Evolutionary conservation across 2,888 invertebrate genomes (phyloP).

Genomic region (Heliconius ethilla): DNA sequence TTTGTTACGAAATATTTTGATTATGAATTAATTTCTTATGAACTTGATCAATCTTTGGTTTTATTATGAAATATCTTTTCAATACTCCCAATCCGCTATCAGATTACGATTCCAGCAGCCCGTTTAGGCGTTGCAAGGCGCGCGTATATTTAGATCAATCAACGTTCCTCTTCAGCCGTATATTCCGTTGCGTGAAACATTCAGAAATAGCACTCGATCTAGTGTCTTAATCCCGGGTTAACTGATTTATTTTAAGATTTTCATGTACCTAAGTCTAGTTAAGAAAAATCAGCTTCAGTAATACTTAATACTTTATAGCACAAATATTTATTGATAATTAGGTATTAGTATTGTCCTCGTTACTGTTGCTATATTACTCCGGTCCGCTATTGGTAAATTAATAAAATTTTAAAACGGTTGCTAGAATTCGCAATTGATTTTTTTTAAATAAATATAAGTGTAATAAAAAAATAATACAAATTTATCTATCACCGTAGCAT

Average conservation of each 20-base stretch:
- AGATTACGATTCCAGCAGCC: slow-evolving; percentile 30
- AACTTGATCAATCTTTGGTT: not conserved
- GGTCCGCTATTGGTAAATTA: too few relatives aligned
- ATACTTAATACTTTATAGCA: not conserved
- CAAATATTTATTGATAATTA: not conserved
- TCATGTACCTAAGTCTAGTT: not conserved
- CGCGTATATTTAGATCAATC: slow-evolving; percentile 68
- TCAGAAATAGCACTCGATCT: slow-evolving; percentile 61
- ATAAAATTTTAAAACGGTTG: not conserved
- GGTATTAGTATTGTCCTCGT: not conserved
- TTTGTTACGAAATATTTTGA: not conserved
- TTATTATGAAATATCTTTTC: slow-evolving; percentile 2
- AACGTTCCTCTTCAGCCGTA: slow-evolving; percentile 56
- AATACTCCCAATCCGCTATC: slow-evolving; percentile 40
- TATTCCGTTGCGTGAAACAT: slow-evolving; percentile 59
- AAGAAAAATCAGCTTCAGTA: not conserved
- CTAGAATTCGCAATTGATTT: not conserved
- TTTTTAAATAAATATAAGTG: too few relatives aligned
- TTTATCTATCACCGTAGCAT: too few relatives aligned
- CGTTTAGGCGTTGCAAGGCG: slow-evolving; percentile 44
- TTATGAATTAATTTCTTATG: not conserved
- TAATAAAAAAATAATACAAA: too few relatives aligned
- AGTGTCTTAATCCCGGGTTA: slow-evolving; percentile 48
- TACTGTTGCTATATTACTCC: not conserved
- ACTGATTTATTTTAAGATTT: slow-evolving; percentile 21